These are phyloP conservation scores for Proisotoma minuta DNA, from an alignment of 2,888 invertebrate genomes.

Conservation along the genomic window DNA sequence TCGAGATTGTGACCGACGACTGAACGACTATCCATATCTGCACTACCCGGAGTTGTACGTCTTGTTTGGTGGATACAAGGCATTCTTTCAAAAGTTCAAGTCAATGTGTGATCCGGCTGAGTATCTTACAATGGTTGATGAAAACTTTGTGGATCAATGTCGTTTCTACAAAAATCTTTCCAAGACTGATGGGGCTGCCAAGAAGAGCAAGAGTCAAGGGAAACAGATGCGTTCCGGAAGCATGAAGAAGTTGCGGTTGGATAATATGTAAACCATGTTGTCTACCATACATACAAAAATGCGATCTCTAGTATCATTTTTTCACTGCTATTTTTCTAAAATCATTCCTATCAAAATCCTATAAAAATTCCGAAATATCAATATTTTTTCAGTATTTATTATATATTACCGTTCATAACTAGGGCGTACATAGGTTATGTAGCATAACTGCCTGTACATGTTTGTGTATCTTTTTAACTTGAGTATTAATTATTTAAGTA, in stretches of 20 bases:
- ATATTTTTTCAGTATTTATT: too few relatives aligned
- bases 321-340: too few relatives aligned
- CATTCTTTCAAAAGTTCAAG: slow-evolving; percentile 68
- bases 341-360: too few relatives aligned
- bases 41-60: slow-evolving; percentile 91
- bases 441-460: too few relatives aligned
- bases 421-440: too few relatives aligned
- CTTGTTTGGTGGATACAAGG: slow-evolving; percentile 82
- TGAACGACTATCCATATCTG: slow-evolving; percentile 79
- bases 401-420: too few relatives aligned
- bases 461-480: too few relatives aligned
- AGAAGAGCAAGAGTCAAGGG: background rate
- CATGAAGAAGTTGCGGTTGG: slow-evolving; percentile 8
- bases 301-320: too few relatives aligned
- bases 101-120: slow-evolving; percentile 66
- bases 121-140: slow-evolving; percentile 83
- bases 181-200: background rate
- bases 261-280: background rate
- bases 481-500: too few relatives aligned
- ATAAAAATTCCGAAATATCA: too few relatives aligned
- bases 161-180: slow-evolving; percentile 60
- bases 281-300: background rate
- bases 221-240: background rate
- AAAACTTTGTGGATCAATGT: slow-evolving; percentile 67
- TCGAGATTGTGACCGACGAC: slow-evolving; percentile 73